These are phyloP conservation scores for Cheumatopsyche charites DNA, from an alignment of 1,140 invertebrate genomes.

Conservation along the genomic window DNA sequence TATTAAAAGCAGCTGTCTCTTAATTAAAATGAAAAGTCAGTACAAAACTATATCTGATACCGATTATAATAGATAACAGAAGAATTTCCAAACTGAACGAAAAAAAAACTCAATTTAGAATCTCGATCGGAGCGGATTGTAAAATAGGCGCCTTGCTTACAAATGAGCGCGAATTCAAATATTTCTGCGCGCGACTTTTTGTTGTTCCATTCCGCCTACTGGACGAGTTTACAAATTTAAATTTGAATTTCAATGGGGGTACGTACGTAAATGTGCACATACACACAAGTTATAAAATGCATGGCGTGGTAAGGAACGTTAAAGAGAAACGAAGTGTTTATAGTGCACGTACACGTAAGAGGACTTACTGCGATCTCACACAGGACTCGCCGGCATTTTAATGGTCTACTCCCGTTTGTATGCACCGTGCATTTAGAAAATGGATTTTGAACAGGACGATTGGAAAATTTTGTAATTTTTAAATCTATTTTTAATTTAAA, in stretches of 20 bases:
- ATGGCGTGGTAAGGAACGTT: constrained; percentile 30
- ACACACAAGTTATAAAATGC: too few relatives aligned
- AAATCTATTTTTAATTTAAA: too few relatives aligned
- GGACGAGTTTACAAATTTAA: constrained; percentile 45
- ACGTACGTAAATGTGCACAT: background rate
- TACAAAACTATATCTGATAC: too few relatives aligned
- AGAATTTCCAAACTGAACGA: too few relatives aligned
- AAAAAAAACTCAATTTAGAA: background rate
- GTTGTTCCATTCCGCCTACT: background rate
- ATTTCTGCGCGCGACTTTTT: background rate
- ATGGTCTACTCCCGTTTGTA: background rate
- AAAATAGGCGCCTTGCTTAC: constrained; percentile 12
- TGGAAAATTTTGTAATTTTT: background rate
- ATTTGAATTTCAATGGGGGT: constrained; percentile 38
- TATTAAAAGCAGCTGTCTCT: too few relatives aligned
- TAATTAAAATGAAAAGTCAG: too few relatives aligned
- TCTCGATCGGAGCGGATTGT: background rate
- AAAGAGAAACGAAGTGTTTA: constrained; percentile 38
- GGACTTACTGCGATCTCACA: constrained; percentile 34
- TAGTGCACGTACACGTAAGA: constrained; percentile 13
- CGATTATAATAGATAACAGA: too few relatives aligned
- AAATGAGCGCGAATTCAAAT: constrained; percentile 8
- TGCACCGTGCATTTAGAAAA: background rate
- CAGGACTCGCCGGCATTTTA: constrained; percentile 12
- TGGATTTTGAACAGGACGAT: background rate